Evolutionary conservation across 2,888 invertebrate species (phyloP).

Genomic region (Athrips mouffetella): DNA sequence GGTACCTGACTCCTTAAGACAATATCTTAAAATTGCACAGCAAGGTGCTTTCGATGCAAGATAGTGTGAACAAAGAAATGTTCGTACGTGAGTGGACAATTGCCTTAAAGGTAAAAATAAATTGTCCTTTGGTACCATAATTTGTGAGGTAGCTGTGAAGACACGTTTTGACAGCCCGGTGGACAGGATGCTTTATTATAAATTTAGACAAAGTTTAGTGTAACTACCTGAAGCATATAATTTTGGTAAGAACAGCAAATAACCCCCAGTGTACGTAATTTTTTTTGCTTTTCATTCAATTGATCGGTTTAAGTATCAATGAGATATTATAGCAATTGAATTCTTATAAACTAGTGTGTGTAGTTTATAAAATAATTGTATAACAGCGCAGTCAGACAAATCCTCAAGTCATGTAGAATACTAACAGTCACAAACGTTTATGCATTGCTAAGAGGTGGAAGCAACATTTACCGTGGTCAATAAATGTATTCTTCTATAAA

Average conservation of each 20-base stretch:
- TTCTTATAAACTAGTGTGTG: too few relatives aligned
- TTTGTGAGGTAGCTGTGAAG: slow-evolving; percentile 55
- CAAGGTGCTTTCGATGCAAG: slow-evolving; percentile 58
- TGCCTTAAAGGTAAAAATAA: slow-evolving; percentile 33
- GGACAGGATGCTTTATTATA: slow-evolving; percentile 23
- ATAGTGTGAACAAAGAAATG: slow-evolving; percentile 33
- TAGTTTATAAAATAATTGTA: too few relatives aligned
- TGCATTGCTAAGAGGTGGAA: too few relatives aligned
- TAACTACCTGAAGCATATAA: slow-evolving; percentile 7
- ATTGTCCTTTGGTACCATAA: slow-evolving; percentile 50
- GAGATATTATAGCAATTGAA: too few relatives aligned
- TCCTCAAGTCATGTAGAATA: too few relatives aligned
- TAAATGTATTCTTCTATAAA: too few relatives aligned
- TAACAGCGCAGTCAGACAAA: too few relatives aligned
- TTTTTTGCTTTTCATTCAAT: too few relatives aligned
- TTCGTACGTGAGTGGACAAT: slow-evolving; percentile 62
- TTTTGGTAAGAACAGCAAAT: slow-evolving; percentile 14
- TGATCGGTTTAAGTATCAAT: too few relatives aligned
- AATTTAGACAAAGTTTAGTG: slow-evolving; percentile 12
- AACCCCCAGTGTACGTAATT: not conserved
- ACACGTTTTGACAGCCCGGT: slow-evolving; percentile 53
- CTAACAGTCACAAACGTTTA: too few relatives aligned
- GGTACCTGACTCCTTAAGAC: slow-evolving; percentile 66
- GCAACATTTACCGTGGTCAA: too few relatives aligned
- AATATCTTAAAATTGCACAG: slow-evolving; percentile 65